phyloP scores from a whole-genome alignment of 2,888 invertebrate genomes.

The Sisyra terminalis region DNA sequence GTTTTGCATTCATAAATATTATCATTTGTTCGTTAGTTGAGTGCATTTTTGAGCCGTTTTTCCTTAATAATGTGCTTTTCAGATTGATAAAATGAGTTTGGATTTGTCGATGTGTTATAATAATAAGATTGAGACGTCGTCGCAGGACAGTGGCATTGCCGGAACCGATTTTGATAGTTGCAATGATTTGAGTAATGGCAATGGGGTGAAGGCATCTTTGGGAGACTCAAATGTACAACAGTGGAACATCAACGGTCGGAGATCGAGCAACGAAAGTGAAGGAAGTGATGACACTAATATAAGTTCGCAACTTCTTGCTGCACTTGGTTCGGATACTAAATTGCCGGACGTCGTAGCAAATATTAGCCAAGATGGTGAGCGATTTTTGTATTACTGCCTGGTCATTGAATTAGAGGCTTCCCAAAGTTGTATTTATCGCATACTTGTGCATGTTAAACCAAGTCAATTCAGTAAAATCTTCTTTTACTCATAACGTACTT shows the following conservation, averaged over 20 bases:
- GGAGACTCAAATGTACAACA: neutral
- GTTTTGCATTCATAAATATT: no score
- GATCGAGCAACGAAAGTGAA: constrained; percentile 5
- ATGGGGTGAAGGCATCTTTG: neutral
- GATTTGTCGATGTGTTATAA: neutral
- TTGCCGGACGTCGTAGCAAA: constrained; percentile 7
- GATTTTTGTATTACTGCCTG: no score
- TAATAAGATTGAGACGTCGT: constrained; percentile 3
- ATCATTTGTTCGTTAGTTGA: no score
- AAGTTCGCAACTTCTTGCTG: constrained; percentile 6
- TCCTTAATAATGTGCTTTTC: no score
- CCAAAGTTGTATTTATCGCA: no score
- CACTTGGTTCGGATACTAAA: constrained; percentile 6
- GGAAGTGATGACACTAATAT: constrained; percentile 5
- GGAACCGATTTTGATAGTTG: neutral
- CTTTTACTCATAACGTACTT: no score
- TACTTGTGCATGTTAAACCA: no score
- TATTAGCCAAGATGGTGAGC: constrained; percentile 7
- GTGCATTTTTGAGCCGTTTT: no score
- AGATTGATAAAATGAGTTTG: no score
- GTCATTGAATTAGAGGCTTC: neutral
- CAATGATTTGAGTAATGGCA: neutral
- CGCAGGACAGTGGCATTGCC: constrained; percentile 6
- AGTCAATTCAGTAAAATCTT: no score
- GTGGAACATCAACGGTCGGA: constrained; percentile 6